Evolutionary conservation across 1,140 invertebrate species (phyloP).

Genomic region (Scaptomyza hsui): DNA sequence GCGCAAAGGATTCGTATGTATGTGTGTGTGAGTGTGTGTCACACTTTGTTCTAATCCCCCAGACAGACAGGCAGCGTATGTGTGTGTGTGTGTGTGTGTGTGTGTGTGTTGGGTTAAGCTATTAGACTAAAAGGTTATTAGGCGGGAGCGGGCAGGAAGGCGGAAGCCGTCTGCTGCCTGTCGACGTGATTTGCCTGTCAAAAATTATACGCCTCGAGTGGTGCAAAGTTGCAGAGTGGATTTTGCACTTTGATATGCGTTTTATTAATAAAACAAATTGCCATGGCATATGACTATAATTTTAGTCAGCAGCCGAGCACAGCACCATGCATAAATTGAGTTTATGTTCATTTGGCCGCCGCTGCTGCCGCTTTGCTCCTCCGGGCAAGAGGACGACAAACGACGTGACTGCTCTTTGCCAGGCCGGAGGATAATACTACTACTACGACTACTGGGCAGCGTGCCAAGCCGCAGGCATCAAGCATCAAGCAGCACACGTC

Average conservation of each 20-base stretch:
- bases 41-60: conserved; percentile 47
- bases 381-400: neutral
- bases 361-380: too few species aligned
- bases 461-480: conserved; percentile 6
- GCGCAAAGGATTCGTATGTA: conserved; percentile 34
- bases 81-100: conserved; percentile 12
- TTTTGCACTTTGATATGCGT: conserved; percentile 56
- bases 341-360: conserved; percentile 33
- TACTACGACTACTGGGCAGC: too few species aligned
- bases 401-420: conserved; percentile 31
- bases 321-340: conserved; percentile 44
- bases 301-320: conserved; percentile 10
- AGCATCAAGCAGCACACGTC: conserved; percentile 29
- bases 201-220: conserved; percentile 14
- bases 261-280: conserved; percentile 58
- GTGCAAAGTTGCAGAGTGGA: conserved; percentile 32
- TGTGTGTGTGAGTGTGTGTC: conserved; percentile 19
- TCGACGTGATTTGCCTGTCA: conserved; percentile 54
- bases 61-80: conserved; percentile 13
- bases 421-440: too few species aligned
- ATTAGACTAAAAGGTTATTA: conserved; percentile 64
- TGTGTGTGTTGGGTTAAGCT: conserved; percentile 44
- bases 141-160: neutral
- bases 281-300: conserved; percentile 40
- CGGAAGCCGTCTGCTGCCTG: neutral